Evolutionary conservation across 2,888 invertebrate species (phyloP).

Genomic region (Andrena hattorfiana): DNA sequence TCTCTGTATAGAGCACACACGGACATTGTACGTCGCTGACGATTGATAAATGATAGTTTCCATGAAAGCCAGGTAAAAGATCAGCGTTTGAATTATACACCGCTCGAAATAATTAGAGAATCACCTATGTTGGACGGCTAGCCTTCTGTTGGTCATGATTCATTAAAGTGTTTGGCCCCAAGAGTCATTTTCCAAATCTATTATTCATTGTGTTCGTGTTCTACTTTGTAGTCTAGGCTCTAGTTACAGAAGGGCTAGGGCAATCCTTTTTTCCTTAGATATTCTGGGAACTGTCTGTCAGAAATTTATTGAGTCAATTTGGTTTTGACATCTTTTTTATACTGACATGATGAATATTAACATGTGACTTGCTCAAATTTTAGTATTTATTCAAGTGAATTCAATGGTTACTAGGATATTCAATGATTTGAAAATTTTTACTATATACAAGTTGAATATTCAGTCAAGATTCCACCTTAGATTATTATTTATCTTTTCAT

Average conservation of each 20-base stretch:
- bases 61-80: neutral
- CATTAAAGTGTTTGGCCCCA: neutral
- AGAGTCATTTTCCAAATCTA: neutral
- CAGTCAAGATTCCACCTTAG: too few species aligned
- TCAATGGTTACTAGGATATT: too few species aligned
- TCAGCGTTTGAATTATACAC: neutral
- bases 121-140: neutral
- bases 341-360: too few species aligned
- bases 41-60: constrained; percentile 4
- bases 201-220: neutral
- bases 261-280: neutral
- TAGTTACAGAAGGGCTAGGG: neutral
- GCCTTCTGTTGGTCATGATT: neutral
- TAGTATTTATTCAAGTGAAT: too few species aligned
- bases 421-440: too few species aligned
- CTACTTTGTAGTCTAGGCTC: neutral
- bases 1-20: neutral
- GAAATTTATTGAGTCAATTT: too few species aligned
- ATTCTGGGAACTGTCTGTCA: neutral
- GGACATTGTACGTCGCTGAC: neutral
- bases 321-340: too few species aligned
- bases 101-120: neutral
- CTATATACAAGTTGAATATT: too few species aligned
- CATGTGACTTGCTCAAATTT: too few species aligned
- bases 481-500: too few species aligned